Base-by-base conservation (phyloP, 2,113 vertebrate genomes). In the Panurus biarmicus region DNA sequence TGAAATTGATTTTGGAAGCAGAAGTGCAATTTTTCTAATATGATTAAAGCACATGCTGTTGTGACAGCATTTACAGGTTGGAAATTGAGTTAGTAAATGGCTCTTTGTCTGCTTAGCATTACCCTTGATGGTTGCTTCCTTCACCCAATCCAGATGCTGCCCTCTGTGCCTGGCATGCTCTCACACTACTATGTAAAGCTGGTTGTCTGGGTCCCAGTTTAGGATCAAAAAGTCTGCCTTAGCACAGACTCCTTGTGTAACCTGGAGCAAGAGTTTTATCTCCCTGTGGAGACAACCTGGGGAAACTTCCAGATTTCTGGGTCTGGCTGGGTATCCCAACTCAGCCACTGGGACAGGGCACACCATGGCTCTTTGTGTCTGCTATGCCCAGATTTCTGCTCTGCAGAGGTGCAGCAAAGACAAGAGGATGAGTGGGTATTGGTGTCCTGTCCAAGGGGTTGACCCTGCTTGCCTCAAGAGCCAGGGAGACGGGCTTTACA, bases 1-100 rank as follows among this genome's bases (percentile, higher is more conserved):
- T 86, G n/a, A 95, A 91, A 93, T 93, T 90, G 83, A 90, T 93
- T 95, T 96, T 94, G 94, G 87, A 96, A 90, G 72, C 87, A 92
- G 60, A 93, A 85, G 71, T 80, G 82, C 45, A 87, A 80, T 91
- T 95, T 91, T 95, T 85, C 69, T 91, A 91, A 93, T 87, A 56
- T 45, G 51, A 94, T 95, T 95, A 93, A 95, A 95, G 64, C 79
- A 78, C 69, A 90, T 17, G 1, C 65, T 88, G 85, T 93, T 95
- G 57, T 2, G 5, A 94, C 90, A 88, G 95, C 90, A 94, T 74
- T 87, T 87, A 88, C 56, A 78, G 78, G 71, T 94, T 94, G 89
- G 62, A 75, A 58, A 76, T 33, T 50, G 78, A 85, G 57, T 91
- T 80, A 77, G 61, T 50, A 91, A 97, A 92, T 57, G 76, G 75